phyloP scores from a whole-genome alignment of 2,888 invertebrate genomes.

The Chloroclystis v-ata region DNA sequence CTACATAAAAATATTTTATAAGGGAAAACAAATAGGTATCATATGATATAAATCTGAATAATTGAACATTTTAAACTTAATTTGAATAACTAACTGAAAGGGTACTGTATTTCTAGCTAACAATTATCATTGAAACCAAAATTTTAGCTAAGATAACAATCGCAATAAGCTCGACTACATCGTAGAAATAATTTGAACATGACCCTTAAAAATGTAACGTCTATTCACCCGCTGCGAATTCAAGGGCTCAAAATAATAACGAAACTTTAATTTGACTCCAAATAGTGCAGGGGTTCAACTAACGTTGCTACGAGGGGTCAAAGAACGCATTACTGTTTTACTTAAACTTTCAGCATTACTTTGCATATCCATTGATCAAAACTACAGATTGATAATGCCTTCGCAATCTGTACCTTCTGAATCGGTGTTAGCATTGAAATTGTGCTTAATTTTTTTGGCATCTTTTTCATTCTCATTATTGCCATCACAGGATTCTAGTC shows the following conservation, averaged over 20 bases:
- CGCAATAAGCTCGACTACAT: background rate
- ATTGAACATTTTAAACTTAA: too few relatives aligned
- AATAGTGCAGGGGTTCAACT: constrained; percentile 65
- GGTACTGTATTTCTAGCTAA: background rate
- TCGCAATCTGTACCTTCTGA: constrained; percentile 49
- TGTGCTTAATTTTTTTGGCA: constrained; percentile 38
- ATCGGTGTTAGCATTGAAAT: constrained; percentile 48
- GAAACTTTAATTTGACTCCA: constrained; percentile 63
- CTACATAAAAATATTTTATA: too few relatives aligned
- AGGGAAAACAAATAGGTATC: too few relatives aligned
- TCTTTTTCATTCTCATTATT: constrained; percentile 35
- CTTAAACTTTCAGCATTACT: constrained; percentile 63
- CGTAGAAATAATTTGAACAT: constrained; percentile 28
- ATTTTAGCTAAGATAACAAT: background rate
- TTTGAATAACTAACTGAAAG: too few relatives aligned
- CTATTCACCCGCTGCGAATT: constrained; percentile 46
- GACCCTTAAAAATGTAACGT: constrained; percentile 35
- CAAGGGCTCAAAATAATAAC: constrained; percentile 59
- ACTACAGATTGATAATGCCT: constrained; percentile 42
- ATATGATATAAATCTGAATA: too few relatives aligned
- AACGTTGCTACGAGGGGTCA: constrained; percentile 68
- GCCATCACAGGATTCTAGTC: constrained; percentile 24
- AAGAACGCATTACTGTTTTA: constrained; percentile 69
- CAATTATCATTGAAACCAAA: background rate
- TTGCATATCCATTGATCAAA: constrained; percentile 58